Base-by-base conservation (phyloP, 2,113 vertebrate genomes). In the Elaphurus davidianus region DNA sequence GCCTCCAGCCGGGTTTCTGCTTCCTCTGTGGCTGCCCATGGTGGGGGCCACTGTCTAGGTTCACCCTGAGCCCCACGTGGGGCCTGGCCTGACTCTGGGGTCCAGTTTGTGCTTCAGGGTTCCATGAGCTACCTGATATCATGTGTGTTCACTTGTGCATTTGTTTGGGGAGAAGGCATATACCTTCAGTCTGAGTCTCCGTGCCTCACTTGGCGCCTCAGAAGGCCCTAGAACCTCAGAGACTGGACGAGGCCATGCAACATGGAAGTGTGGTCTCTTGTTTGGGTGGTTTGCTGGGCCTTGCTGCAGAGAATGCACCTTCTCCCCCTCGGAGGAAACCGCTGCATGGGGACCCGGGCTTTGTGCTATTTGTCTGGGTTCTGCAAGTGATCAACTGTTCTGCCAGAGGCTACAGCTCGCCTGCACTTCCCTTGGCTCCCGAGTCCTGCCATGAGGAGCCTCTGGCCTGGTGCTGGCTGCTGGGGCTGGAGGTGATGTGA, bases 301-400 rank as follows among this genome's bases (percentile, higher is more conserved):
- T 57, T 30, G 89, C 74, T 81, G 54, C 82, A 96, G 85, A 93
- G 28, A 81, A 36, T 17, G 16, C 47, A 17, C 13, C 40, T 52
- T 92, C 94, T 94, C 45, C 23, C 81, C 89, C 33, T 87, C 52
- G 30, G 82, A 50, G 76, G 62, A 94, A 92, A 74, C 89, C 2
- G 7, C 79, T 6, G 14, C 25, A 3, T 0, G 78, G 52, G 40
- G 50, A 10, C 55, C n/a, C 0, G 5, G 83, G 47, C 67, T 76
- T 17, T 55, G 62, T 23, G n/a, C 36, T 50, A 28, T 92, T 16
- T 43, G 54, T 45, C 47, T 11, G 13, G 67, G 17, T 16, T 62
- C 30, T 1, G 16, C 15, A 33, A 25, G 57, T 91, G 15, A 10
- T 12, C 9, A 2, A 6, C 62, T 40, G 57, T 62, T 71, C 40